Base-by-base conservation (phyloP, 2,888 invertebrate genomes). In the Trilocha varians region DNA sequence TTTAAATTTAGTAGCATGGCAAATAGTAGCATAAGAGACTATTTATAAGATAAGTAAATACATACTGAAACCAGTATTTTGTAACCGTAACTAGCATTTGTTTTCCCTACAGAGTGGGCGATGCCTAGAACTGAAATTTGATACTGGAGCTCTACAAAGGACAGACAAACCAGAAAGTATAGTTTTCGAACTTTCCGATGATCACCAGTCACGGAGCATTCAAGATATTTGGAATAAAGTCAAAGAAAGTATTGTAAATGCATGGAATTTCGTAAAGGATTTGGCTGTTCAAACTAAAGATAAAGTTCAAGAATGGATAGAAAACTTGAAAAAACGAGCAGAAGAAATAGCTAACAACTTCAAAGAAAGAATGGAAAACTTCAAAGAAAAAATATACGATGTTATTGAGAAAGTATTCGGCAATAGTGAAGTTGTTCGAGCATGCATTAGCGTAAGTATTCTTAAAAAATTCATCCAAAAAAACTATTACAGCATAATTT, bases 371-470 rank as follows among this genome's bases (percentile, higher is more conserved):
- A 9, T 74, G 3, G 43, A 58, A 17, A 42, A 49, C 11, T 40
- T 71, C 5, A 62, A 55, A 45, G 40, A 48, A 1, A 56, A 54
- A 13, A 40, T 65, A 4, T 45, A 57, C 2, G 43, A 46, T 11
- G 44, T 62, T 2, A 52, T 71, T 16, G 45, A 52, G 33, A 50
- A 56, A 15, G 38, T 63, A 5, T 42, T 59, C 14, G 57, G 53
- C 3, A 55, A 55, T 11, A 53, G 58, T 9, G 50, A 64, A 39
- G 41, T 55, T 13, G 49, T 66, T 3, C 59, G 60, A 46, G 44
- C 57, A 49, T 75, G 75, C 52, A 41, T 69, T 16, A 36, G 59
- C 41, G 75, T 73, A 61, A 54, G 57, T 50, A 14, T 34, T 16
- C 32, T 33, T 11, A 5, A 16, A 37, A 36, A 13, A 13, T 34